Evolutionary conservation across 2,797 vertebrate genomes (phyloP).

Genomic region (Ctenopoma multispine): DNA sequence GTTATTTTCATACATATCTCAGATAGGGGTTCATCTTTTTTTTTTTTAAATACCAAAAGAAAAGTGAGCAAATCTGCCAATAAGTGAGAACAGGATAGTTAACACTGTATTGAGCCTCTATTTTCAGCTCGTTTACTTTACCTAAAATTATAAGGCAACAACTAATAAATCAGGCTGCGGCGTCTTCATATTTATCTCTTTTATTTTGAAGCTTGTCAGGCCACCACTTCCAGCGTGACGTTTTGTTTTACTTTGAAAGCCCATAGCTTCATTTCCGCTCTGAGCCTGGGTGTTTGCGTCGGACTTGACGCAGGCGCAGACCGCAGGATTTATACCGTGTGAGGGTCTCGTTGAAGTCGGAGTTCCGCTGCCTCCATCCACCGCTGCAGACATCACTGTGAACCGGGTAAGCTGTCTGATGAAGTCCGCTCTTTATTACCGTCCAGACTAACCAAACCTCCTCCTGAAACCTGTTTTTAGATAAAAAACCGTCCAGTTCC

Average conservation of each 20-base stretch:
- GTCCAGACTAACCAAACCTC: background rate
- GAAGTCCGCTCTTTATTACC: background rate
- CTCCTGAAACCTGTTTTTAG: background rate
- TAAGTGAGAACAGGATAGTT: too few species aligned
- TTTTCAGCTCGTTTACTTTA: too few species aligned
- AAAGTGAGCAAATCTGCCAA: too few species aligned
- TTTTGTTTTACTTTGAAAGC: constrained; percentile 36
- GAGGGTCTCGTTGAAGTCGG: constrained; percentile 25
- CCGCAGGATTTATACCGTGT: constrained; percentile 33
- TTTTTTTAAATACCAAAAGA: too few species aligned
- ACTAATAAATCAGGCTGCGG: too few species aligned
- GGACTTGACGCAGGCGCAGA: constrained; percentile 18
- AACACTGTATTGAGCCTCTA: too few species aligned
- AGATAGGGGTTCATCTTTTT: too few species aligned
- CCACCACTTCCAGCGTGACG: too few species aligned
- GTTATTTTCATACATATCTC: too few species aligned
- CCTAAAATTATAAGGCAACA: too few species aligned
- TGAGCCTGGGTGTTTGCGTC: background rate
- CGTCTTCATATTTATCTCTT: background rate
- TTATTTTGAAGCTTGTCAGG: constrained; percentile 54
- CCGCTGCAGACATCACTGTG: constrained; percentile 32
- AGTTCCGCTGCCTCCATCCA: constrained; percentile 29
- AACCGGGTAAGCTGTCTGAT: constrained; percentile 55
- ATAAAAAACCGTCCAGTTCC: background rate
- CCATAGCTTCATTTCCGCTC: background rate